Base-by-base conservation (phyloP, 2,888 invertebrate species). In the Torymus auratus region DNA sequence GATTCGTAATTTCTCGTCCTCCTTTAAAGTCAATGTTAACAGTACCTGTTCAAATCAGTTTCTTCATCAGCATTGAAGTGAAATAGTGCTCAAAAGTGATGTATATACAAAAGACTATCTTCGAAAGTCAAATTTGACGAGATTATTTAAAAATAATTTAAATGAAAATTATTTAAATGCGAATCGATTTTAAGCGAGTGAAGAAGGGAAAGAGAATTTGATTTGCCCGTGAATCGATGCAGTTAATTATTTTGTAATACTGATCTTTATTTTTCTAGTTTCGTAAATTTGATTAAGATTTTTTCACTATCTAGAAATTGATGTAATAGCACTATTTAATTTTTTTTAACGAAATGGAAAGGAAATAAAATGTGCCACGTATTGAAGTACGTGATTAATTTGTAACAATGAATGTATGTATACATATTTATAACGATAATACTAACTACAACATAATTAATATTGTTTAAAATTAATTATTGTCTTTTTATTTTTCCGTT, bases 331-430 rank as follows among this genome's bases (percentile, higher is more conserved):
- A 74, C 78, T 73, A 74, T 77, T 77, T 77, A 23, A 77, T 75
- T 76, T 79, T 14, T 76, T 41, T 41, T 41, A 41, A 69, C 0
- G 41, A 53, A 60, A 53, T 52, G n/a, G 12, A 67, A 73, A 75
- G 52, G 15, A 72, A 70, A 64, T 23, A 74, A 56, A 68, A 69
- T 69, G 69, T 77, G 69, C 64, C 55, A 73, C 65, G 76, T 70
- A 67, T 79, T 5, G 41, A 67, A 67, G 1, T 81, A 82, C 75
- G 72, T 79, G 71, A 41, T 81, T 78, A 64, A 70, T 78, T 78
- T 81, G 61, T 75, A 78, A 78, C 23, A 56, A 72, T 82, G 67
- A 58, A 80, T 82, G 82, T 79, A 76, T 74, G 76, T 80, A 82
- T 68, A 74, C 73, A 82, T 79, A 79, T 79, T 79, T 82, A 65